These are phyloP conservation scores for Sinohyriopsis cumingii DNA, from an alignment of 2,888 invertebrate species.

Conservation along the genomic window DNA sequence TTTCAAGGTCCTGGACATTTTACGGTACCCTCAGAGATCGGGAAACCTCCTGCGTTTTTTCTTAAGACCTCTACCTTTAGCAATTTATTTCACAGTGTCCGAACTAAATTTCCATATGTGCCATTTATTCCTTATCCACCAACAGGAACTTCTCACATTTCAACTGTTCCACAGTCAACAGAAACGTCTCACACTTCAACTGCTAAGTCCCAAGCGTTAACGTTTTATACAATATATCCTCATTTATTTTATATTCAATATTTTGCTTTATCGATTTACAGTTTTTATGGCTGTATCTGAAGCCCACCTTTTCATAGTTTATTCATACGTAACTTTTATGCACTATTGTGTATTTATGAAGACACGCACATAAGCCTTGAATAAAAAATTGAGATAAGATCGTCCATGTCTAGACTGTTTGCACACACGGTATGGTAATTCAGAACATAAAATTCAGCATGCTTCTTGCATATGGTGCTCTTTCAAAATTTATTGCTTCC, in stretches of 20 bases:
- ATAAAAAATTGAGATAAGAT: too few species aligned
- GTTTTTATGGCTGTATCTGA: neutral
- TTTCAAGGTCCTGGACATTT: constrained; percentile 35
- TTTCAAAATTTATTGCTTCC: too few species aligned
- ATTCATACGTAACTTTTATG: too few species aligned
- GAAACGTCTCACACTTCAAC: neutral
- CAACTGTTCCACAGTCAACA: neutral
- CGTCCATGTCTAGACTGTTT: too few species aligned
- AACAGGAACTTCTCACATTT: constrained; percentile 1
- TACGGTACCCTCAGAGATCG: constrained; percentile 51
- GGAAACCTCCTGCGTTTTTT: constrained; percentile 63
- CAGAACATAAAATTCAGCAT: too few species aligned
- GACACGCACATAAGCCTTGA: too few species aligned
- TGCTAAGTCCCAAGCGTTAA: neutral
- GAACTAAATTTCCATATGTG: constrained; percentile 22
- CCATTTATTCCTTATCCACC: constrained; percentile 9
- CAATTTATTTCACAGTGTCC: constrained; percentile 31
- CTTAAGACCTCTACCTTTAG: constrained; percentile 39
- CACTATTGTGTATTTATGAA: too few species aligned
- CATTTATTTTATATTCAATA: neutral
- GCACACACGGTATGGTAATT: too few species aligned
- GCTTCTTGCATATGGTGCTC: too few species aligned
- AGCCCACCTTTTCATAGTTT: too few species aligned
- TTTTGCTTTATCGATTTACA: neutral
- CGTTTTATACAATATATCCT: neutral